Evolutionary conservation across 2,888 invertebrate species (phyloP).

Genomic region (Drosophila parthenogenetica): DNA sequence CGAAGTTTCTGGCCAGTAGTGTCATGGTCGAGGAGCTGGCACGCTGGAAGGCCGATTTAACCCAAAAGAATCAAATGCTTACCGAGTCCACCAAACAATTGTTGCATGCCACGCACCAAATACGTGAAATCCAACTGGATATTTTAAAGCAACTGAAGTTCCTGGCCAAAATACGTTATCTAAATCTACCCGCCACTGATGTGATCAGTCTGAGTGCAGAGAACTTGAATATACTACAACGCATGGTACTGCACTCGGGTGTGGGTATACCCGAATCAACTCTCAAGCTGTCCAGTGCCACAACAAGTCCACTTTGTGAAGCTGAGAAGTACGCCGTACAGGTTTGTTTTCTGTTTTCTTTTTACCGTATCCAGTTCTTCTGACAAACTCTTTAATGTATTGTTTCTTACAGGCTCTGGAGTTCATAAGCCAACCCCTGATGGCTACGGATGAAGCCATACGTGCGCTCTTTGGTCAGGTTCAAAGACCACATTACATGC

Average conservation of each 20-base stretch:
- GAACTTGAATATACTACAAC: constrained; percentile 84
- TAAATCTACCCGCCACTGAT: constrained; percentile 84
- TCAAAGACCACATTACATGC: constrained; percentile 69
- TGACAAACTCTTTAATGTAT: background rate
- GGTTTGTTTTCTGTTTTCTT: constrained; percentile 63
- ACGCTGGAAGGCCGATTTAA: constrained; percentile 92
- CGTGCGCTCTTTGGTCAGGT: constrained; percentile 84
- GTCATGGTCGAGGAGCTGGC: constrained; percentile 97
- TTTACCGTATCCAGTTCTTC: too few relatives aligned
- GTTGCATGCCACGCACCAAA: constrained; percentile 82
- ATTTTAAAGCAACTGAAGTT: constrained; percentile 84
- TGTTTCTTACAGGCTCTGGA: constrained; percentile 73
- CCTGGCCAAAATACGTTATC: constrained; percentile 82
- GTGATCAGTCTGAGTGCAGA: constrained; percentile 83
- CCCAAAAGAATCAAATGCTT: constrained; percentile 86
- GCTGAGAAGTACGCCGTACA: constrained; percentile 83
- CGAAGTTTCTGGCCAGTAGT: constrained; percentile 97
- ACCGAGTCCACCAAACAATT: constrained; percentile 83
- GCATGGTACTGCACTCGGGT: constrained; percentile 84
- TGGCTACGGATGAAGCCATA: constrained; percentile 85
- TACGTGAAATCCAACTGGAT: constrained; percentile 85
- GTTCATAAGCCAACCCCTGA: constrained; percentile 82
- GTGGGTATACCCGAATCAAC: constrained; percentile 84
- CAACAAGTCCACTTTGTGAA: constrained; percentile 81
- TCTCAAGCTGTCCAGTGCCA: constrained; percentile 79